Base-by-base conservation (phyloP, 2,797 vertebrate genomes). In the Lepus oiostolus region DNA sequence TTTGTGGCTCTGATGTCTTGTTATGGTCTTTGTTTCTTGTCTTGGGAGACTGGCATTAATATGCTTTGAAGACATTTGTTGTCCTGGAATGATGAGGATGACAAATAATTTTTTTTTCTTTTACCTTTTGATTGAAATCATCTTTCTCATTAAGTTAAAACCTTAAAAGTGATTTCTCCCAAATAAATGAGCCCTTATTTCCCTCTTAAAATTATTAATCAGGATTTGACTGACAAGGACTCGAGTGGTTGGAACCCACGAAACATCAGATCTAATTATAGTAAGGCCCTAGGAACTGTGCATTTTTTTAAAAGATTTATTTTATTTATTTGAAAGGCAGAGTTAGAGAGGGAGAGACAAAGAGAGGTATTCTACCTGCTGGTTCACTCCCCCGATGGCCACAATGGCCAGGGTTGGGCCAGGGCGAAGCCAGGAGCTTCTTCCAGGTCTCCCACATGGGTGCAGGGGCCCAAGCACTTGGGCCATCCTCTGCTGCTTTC, bases 121-220 rank as follows among this genome's bases (percentile, higher is more conserved):
- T 65, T 52, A n/a, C 38, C 26, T 74, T 77, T 22, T 32, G 13
- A 79, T 58, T 74, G 75, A 88, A 83, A 89, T 68, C 7, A 86
- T 54, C 0, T 42, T 86, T 87, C 52, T 94, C 2, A 7, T 77
- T 83, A 68, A 77, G 21, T 80, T 58, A 70, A 94, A 94, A 91
- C 7, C 30, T 75, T 17, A 90, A 4, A 38, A 32, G 42, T 85
- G 30, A 35, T 21, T 30, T 1, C 3, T 35, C 71, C 54, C 14
- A 12, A 52, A 54, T 32, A 88, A 75, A 74, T 68, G 22, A 75
- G 42, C 21, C 11, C 38, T 77, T 50, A 35, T 85, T 82, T 68
- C 70, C 72, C 5, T 88, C 60, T 81, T 42, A 91, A 52, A 91
- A 67, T 88, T 79, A 79, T 70, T 70, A 16, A 62, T 85, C 63